Evolutionary conservation across 1,140 invertebrate genomes (phyloP).

Genomic region (Pseudomyrmex dendroicus): DNA sequence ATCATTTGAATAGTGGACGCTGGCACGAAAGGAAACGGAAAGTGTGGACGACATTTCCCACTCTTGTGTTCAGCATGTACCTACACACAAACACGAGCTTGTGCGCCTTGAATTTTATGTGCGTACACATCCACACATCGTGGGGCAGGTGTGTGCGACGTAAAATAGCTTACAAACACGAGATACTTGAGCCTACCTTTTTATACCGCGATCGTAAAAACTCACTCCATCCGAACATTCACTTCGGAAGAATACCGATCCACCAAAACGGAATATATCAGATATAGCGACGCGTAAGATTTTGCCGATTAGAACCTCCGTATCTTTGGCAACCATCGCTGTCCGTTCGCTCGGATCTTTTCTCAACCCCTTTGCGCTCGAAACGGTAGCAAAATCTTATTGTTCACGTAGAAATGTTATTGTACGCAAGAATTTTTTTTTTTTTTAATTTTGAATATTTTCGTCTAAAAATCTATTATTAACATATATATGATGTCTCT

Average conservation of each 20-base stretch:
- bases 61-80: constrained; percentile 6
- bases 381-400: too few relatives aligned
- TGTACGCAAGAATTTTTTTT: neutral
- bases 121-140: constrained; percentile 5
- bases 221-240: constrained; percentile 32
- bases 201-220: constrained; percentile 65
- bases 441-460: neutral
- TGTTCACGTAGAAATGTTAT: too few relatives aligned
- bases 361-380: constrained; percentile 40
- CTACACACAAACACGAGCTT: constrained; percentile 6
- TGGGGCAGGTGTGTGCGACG: constrained; percentile 53
- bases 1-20: constrained; percentile 80
- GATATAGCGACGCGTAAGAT: constrained; percentile 41
- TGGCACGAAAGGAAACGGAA: constrained; percentile 72
- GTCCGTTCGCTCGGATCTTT: neutral
- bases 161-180: constrained; percentile 52
- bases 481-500: too few relatives aligned
- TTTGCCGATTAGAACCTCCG: constrained; percentile 44
- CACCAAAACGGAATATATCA: constrained; percentile 47
- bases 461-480: too few relatives aligned
- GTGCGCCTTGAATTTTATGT: constrained; percentile 1
- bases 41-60: neutral
- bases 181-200: constrained; percentile 48
- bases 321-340: constrained; percentile 6
- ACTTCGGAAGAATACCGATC: constrained; percentile 42